Evolutionary conservation across 2,888 invertebrate genomes (phyloP), one percentile per base, ranked within the genome.

Genomic region (Melikaiella ostensackeni): DNA sequence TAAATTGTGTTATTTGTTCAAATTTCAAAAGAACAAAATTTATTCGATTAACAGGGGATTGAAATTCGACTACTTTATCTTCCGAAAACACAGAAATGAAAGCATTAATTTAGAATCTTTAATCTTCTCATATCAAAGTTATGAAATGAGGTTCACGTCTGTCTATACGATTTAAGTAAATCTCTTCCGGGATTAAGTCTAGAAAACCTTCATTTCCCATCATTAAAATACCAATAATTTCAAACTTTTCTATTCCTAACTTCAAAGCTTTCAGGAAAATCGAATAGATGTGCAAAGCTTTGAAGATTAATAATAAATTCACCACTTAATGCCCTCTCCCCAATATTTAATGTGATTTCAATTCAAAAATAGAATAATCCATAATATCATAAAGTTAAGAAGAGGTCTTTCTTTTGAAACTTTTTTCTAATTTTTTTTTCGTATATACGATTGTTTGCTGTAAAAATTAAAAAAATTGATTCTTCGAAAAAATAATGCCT

Each of bases 81-180:
- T 59, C 50, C 27, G 19, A 66, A 46, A 66, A 66, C 24, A 63
- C 24, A 24, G 42, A 66, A 66, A 66, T 70, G 30, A 70, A 66
- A 70, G 21, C 30, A 50, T 30, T 50, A 46, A 33, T n/a, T n/a
- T 50, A 50, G n/a, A 70, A 50, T 70, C 70, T 70, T 70, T 70
- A 50, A 70, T 50, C 30, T 66, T 66, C 24, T 30, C 33, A 70
- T 33, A 70, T 70, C 70, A 70, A 70, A 70, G 70, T 70, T 70
- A 2, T 33, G 30, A 50, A 50, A 70, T 33, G 30, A 70, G 33
- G 70, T 70, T 70, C 70, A 50, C 50, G 33, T 70, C 50, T 70
- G 27, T 70, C 70, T 33, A 24, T 27, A 30, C n/a, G 50, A 70
- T 70, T 50, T 70, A 30, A 70, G 50, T 30, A n/a, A 46, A 70